Conservation (phyloP, 2,113 vertebrate species). For the Rhipidura dahli region DNA sequence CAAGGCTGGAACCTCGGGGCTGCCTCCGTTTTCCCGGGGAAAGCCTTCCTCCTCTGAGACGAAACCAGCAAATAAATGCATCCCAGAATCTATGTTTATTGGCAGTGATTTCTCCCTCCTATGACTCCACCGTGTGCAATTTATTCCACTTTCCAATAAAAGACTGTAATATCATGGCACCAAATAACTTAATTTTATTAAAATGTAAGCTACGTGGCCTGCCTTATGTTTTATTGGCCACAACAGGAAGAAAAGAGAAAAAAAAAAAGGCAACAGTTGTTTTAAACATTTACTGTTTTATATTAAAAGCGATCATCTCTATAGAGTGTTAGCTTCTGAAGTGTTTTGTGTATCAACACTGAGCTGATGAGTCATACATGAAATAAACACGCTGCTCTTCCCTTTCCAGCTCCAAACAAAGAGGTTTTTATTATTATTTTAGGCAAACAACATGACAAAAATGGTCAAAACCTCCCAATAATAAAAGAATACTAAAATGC, state of each 20-base stretch:
- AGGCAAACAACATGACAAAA: not conserved
- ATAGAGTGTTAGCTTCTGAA: constrained; percentile 55
- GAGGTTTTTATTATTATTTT: constrained; percentile 9
- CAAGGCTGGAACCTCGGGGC: rapidly evolving
- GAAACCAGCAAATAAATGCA: constrained; percentile 57
- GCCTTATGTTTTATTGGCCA: constrained; percentile 39
- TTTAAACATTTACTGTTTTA: constrained; percentile 57
- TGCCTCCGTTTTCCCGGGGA: not conserved
- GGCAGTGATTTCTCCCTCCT: constrained; percentile 65
- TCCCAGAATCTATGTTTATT: constrained; percentile 70
- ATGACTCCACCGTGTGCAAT: constrained; percentile 73
- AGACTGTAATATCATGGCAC: constrained; percentile 65
- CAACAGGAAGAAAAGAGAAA: not conserved
- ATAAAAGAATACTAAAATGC: constrained; percentile 25
- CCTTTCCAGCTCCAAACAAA: constrained; percentile 20
- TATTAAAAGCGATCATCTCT: constrained; percentile 49
- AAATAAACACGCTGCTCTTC: constrained; percentile 39
- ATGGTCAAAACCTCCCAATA: not conserved
- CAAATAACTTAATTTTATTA: constrained; percentile 71
- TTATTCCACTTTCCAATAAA: constrained; percentile 72
- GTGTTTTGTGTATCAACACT: not conserved
- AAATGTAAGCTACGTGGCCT: constrained; percentile 47
- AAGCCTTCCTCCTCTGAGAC: constrained; percentile 24
- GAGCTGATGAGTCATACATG: constrained; percentile 15
- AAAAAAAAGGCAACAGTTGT: not conserved